Evolutionary conservation across 53 echinoderm and acorn worm genomes (phyloP).

Genomic region (Temnopleurus reevesii): DNA sequence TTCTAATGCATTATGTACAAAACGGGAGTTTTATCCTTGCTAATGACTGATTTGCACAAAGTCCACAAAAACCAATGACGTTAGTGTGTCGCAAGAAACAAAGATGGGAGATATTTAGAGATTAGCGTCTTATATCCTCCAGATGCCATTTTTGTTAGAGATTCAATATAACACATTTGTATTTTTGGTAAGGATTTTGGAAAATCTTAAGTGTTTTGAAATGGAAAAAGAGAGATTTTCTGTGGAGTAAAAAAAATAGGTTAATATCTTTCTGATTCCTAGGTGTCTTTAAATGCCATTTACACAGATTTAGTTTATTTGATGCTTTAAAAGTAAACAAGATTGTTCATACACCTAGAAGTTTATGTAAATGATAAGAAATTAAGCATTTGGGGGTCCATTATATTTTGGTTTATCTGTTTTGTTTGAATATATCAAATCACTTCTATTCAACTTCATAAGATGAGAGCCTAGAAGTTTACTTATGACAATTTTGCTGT

Average conservation of each 20-base stretch:
- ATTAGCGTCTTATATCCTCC: neutral
- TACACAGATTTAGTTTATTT: no score
- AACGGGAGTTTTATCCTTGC: neutral
- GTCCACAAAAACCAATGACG: slow-evolving; percentile 19
- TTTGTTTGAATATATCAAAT: no score
- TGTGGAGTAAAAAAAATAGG: neutral
- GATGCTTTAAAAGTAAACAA: no score
- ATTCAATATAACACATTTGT: neutral
- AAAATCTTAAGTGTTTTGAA: neutral
- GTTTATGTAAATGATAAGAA: no score
- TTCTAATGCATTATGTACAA: neutral
- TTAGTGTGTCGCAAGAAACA: neutral
- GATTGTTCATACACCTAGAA: no score
- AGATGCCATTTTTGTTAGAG: neutral
- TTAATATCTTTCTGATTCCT: neutral
- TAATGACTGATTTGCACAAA: neutral
- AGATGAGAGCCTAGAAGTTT: no score
- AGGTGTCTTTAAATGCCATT: neutral
- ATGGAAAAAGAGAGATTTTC: neutral
- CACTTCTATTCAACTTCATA: no score
- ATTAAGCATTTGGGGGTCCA: no score
- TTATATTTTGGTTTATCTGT: no score
- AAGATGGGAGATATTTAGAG: neutral
- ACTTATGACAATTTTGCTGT: no score
- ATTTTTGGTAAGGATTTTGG: neutral